These are phyloP conservation scores for Charina bottae DNA, from an alignment of 2,113 vertebrate genomes.

Conservation along the genomic window DNA sequence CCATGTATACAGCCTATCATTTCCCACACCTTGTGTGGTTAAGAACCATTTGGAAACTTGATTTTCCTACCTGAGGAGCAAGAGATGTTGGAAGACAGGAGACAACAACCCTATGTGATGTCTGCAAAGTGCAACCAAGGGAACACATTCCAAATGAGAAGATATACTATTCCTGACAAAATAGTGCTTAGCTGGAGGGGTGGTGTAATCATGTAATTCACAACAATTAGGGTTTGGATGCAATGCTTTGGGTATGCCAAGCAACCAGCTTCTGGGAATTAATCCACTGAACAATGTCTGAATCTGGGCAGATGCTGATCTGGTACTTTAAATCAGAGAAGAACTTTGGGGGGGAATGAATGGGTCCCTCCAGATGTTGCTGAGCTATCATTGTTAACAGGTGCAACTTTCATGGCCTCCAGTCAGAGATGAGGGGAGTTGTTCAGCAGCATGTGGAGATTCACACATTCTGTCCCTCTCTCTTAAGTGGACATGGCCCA, in stretches of 20 bases:
- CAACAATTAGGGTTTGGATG: neutral
- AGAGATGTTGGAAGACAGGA: neutral
- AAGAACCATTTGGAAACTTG: neutral
- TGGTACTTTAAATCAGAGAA: neutral
- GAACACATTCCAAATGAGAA: neutral
- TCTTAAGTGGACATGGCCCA: neutral
- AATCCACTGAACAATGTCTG: neutral
- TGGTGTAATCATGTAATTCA: neutral
- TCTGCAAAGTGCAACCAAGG: neutral
- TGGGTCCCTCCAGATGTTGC: neutral
- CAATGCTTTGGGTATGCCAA: neutral
- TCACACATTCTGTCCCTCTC: neutral
- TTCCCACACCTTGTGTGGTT: neutral
- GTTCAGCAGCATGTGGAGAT: neutral
- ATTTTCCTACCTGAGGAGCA: neutral
- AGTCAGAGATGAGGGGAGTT: neutral
- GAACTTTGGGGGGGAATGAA: neutral
- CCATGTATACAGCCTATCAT: neutral
- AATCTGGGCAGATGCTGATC: too few species aligned
- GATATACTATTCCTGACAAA: neutral
- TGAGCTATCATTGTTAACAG: neutral
- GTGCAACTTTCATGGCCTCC: neutral
- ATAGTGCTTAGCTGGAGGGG: neutral
- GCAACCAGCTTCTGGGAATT: neutral
- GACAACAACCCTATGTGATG: neutral